A percentile compares a stretch with the other conserved stretches of the same genome.
These are phyloP conservation scores for Scaptomyza pallida DNA, from an alignment of 1,140 invertebrate species.

Conservation along the genomic window DNA sequence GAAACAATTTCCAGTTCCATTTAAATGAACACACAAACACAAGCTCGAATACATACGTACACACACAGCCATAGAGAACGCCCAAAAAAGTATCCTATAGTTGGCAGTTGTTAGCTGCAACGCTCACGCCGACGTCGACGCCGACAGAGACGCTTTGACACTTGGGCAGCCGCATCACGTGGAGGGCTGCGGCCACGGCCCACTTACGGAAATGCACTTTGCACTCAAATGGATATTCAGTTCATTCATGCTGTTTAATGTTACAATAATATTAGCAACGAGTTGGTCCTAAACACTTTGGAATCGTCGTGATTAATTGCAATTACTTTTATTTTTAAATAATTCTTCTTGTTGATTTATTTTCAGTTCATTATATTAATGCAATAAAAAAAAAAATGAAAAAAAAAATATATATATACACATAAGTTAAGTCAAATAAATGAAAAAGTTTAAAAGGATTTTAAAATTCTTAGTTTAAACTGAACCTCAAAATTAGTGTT, in stretches of 20 bases:
- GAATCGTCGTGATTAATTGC: not conserved
- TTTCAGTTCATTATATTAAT: too few relatives aligned
- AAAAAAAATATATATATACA: too few relatives aligned
- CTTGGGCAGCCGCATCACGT: constrained; percentile 69
- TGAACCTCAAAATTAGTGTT: too few relatives aligned
- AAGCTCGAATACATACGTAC: constrained; percentile 6
- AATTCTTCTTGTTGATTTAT: too few relatives aligned
- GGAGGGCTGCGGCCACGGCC: constrained; percentile 42
- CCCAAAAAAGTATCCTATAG: constrained; percentile 64
- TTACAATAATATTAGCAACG: not conserved
- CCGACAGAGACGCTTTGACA: constrained; percentile 63
- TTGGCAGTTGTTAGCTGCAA: constrained; percentile 21
- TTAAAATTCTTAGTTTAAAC: too few relatives aligned
- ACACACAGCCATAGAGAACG: constrained; percentile 23
- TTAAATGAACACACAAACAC: constrained; percentile 40
- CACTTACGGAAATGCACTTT: constrained; percentile 67
- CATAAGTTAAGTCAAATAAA: too few relatives aligned
- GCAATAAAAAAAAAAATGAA: too few relatives aligned
- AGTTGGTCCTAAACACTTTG: not conserved
- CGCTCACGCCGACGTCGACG: constrained; percentile 11
- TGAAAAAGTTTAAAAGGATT: too few relatives aligned
- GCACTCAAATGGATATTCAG: constrained; percentile 41
- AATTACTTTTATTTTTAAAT: too few relatives aligned
- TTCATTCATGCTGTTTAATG: constrained; percentile 30
- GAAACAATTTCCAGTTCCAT: constrained; percentile 69